Evolutionary conservation across 2,888 invertebrate genomes (phyloP).

Genomic region (Netelia inedita): DNA sequence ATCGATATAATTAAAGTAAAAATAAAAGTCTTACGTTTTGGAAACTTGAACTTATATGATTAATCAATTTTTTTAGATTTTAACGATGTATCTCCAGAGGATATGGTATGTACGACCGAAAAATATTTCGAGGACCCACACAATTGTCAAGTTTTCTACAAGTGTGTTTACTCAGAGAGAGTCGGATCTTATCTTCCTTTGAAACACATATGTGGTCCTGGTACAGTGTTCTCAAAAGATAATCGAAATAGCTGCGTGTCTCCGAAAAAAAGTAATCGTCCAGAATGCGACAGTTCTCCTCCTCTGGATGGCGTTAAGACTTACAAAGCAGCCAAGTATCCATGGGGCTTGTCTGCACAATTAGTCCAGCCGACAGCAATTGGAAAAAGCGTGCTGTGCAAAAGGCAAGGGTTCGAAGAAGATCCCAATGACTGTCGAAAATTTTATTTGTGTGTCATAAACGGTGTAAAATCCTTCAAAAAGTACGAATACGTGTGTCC

Average conservation of each 20-base stretch:
- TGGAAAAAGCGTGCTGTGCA: slow-evolving; percentile 40
- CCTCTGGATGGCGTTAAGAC: background rate
- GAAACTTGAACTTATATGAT: background rate
- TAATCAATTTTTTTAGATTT: background rate
- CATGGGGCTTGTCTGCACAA: background rate
- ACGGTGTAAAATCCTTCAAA: slow-evolving; percentile 32
- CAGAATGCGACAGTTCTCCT: slow-evolving; percentile 35
- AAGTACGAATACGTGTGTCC: slow-evolving; percentile 58
- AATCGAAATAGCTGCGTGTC: slow-evolving; percentile 49
- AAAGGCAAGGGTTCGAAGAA: slow-evolving; percentile 57
- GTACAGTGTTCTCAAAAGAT: slow-evolving; percentile 55
- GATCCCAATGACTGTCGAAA: slow-evolving; percentile 60
- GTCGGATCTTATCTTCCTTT: slow-evolving; percentile 32
- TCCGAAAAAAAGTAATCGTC: slow-evolving; percentile 41
- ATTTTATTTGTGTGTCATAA: slow-evolving; percentile 68
- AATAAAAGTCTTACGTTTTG: background rate
- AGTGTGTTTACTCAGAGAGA: slow-evolving; percentile 49
- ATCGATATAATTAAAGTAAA: background rate
- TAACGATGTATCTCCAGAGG: background rate
- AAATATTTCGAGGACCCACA: slow-evolving; percentile 44
- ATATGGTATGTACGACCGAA: background rate
- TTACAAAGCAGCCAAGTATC: too few species aligned
- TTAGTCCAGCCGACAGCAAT: background rate
- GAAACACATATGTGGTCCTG: slow-evolving; percentile 53
- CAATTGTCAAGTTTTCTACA: slow-evolving; percentile 57